Conservation (phyloP, 2,113 vertebrate species). For the Barnardius zonarius region DNA sequence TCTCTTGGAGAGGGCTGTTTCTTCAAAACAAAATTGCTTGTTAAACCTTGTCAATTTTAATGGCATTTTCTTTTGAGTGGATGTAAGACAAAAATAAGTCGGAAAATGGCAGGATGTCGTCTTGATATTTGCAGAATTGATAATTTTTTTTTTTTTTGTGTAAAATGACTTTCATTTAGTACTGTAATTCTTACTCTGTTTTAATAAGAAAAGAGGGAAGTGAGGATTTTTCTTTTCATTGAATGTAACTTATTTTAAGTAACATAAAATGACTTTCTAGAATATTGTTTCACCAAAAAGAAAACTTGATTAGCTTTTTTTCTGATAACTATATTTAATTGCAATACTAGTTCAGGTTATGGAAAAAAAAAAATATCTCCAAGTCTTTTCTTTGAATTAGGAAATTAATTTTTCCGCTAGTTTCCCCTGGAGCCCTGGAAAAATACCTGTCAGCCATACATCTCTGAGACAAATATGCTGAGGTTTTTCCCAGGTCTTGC, state of each 20-base stretch:
- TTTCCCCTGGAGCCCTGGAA: neutral
- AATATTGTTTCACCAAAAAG: neutral
- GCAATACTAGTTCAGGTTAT: neutral
- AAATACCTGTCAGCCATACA: conserved; percentile 4
- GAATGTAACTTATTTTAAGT: neutral
- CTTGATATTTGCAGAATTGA: neutral
- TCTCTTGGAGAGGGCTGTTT: neutral
- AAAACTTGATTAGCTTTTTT: conserved; percentile 15
- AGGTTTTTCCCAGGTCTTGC: neutral
- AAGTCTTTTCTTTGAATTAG: conserved; percentile 25
- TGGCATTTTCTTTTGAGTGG: neutral
- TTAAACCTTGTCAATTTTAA: conserved; percentile 39
- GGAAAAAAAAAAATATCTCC: neutral
- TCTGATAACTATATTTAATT: neutral
- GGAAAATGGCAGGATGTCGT: conserved; percentile 6
- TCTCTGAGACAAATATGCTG: neutral
- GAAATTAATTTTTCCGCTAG: neutral
- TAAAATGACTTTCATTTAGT: neutral
- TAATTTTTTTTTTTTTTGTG: neutral
- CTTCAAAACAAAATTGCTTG: conserved; percentile 25
- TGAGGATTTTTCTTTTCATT: neutral
- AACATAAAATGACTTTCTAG: neutral
- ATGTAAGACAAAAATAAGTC: conserved; percentile 38
- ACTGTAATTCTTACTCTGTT: neutral
- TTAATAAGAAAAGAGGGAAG: neutral